Evolutionary conservation across 2,888 invertebrate genomes (phyloP), one percentile per base, ranked within the genome.

Genomic region (Formica aserva): DNA sequence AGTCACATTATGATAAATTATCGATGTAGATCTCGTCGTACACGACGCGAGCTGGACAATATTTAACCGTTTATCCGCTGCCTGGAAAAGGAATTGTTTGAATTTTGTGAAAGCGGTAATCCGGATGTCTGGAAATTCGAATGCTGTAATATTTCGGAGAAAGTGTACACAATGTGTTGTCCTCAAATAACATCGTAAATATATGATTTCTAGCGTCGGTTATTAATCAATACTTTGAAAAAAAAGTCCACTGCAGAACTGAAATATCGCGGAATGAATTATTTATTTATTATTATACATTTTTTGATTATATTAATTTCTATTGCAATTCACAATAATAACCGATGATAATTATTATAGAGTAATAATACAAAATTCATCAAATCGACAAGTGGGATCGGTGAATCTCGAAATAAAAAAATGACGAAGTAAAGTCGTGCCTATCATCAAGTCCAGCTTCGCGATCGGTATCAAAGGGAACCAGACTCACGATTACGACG

Each of bases 91-190:
- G 65, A 72, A 72, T 60, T 60, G 78, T 78, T 66, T 66, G 55
- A 72, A 78, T 71, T 60, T 80, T 18, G 78, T 80, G 78, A 72
- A 80, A 78, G 78, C 60, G 45, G 15, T 71, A 45, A 22, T 52
- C 5, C 26, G n/a, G 13, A 60, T 57, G 32, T 71, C 6, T 41
- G 57, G 69, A 71, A 78, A 71, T 38, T 38, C n/a, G 55, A 67
- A 55, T 45, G 69, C 57, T 41, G 41, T 41, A 57, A 71, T 29
- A 26, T 52, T 60, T 72, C 8, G 32, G 22, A 35, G 78, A 71
- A 45, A 71, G 41, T 6, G 26, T n/a, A 66, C 18, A 38, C 38
- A 38, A 52, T 52, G 6, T 38, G 29, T 66, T 38, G 9, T 35
- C 22, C 9, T 35, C 15, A 62, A 75, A 75, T 45, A n/a, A 45